Conservation (phyloP, 2,113 vertebrate species). For the Peromyscus leucopus region DNA sequence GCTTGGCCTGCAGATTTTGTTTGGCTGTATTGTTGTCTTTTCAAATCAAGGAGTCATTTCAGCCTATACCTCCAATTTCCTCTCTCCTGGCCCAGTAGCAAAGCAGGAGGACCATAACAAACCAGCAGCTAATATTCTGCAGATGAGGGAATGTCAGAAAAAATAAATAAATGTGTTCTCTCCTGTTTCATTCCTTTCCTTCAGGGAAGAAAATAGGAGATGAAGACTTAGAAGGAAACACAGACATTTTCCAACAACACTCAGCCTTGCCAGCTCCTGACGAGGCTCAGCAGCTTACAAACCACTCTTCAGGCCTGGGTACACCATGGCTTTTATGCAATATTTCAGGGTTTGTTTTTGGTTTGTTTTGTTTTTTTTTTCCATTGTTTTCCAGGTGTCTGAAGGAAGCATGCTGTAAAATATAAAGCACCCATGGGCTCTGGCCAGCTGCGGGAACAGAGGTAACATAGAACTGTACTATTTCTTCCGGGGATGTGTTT, state of each 20-base stretch:
- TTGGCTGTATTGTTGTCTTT: slow-evolving; percentile 19
- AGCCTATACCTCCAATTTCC: slow-evolving; percentile 51
- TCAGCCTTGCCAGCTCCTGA: slow-evolving; percentile 20
- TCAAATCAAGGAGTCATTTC: slow-evolving; percentile 41
- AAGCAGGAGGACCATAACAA: slow-evolving; percentile 29
- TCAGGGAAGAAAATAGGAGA: slow-evolving; percentile 54
- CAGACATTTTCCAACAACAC: slow-evolving; percentile 57
- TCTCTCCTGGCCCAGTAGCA: slow-evolving; percentile 57
- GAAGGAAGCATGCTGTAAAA: slow-evolving; percentile 22
- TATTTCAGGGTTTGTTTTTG: neutral
- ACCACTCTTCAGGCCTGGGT: neutral
- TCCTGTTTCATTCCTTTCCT: slow-evolving; percentile 54
- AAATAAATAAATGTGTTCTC: slow-evolving; percentile 69
- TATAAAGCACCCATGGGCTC: neutral
- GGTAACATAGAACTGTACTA: neutral
- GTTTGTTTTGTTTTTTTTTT: neutral
- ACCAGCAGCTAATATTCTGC: slow-evolving; percentile 3
- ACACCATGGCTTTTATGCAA: neutral
- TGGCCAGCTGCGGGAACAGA: slow-evolving; percentile 21
- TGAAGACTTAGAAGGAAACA: slow-evolving; percentile 51
- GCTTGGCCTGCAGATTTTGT: neutral
- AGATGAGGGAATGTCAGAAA: slow-evolving; percentile 61
- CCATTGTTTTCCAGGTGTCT: slow-evolving; percentile 54
- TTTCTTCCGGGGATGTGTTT: neutral
- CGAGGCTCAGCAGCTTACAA: neutral